Conservation (phyloP, 2,113 vertebrate species). For the Saccopteryx bilineata region DNA sequence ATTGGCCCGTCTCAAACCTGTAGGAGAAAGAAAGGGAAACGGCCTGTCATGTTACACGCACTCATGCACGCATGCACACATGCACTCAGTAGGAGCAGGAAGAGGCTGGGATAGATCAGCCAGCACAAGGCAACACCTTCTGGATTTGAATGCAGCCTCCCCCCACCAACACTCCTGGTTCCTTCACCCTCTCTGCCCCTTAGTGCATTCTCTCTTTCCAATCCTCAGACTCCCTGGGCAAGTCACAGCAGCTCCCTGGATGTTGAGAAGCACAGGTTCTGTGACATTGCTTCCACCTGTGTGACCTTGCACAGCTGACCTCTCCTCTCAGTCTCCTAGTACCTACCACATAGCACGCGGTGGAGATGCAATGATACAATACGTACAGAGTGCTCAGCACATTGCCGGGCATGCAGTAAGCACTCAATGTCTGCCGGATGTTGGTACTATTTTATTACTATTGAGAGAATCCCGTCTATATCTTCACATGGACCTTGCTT, state of each 20-base stretch:
- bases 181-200: not conserved
- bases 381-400: not conserved
- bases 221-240: not conserved
- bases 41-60: accelerated
- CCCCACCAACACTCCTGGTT: accelerated
- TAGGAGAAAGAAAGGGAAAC: not conserved
- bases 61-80: no score
- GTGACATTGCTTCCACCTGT: not conserved
- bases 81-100: not conserved
- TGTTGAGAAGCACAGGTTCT: not conserved
- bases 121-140: accelerated
- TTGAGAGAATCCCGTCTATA: not conserved
- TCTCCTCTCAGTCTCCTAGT: not conserved
- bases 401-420: not conserved
- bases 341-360: not conserved
- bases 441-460: not conserved
- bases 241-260: accelerated
- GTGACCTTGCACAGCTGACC: not conserved
- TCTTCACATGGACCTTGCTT: not conserved
- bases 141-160: not conserved
- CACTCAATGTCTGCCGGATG: no score
- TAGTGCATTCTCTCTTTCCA: accelerated
- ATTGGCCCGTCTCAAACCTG: slow-evolving; percentile 87
- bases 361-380: not conserved
- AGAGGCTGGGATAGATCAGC: not conserved